Base-by-base conservation (phyloP, 2,113 vertebrate species). In the Gymnogyps californianus region DNA sequence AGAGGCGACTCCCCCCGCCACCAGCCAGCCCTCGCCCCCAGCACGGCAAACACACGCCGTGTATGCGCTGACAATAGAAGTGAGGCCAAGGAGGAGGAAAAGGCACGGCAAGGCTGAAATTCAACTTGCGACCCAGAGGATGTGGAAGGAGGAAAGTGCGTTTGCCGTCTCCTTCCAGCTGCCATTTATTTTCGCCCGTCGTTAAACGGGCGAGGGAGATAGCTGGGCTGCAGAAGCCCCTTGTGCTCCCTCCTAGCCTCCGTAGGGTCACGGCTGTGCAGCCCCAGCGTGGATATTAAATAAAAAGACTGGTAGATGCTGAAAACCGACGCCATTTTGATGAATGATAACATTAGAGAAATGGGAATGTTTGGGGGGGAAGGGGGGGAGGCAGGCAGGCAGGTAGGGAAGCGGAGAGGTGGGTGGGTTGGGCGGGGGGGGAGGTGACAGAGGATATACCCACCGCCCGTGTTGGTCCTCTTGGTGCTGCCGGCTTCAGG, bases 401-500 rank as follows among this genome's bases (percentile, higher is more conserved):
- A 72, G 95, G 96, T 93, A 96, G 94, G 88, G 94, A 88, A 85
- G 83, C 46, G 49, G 58, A 86, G 83, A 92, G 79, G 87, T 71
- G 79, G 77, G 89, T 54, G 83, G 87, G 92, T 66, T 72, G 76
- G 77, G 61, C 62, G 65, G 71, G 36, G 74, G 70, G 28, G 59
- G 40, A n/a, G 75, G 40, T 64, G 76, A 95, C 95, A 71, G 90
- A 93, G 96, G 95, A 62, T 95, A 97, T 98, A 98, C 98, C 98
- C 98, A 98, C 98, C 98, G 97, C 98, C 98, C 92, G 98, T 98
- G 97, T 98, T 98, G 97, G 98, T 98, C 97, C 98, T 98, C 98
- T 98, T 98, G 96, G 98, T 98, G 98, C 98, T 98, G 97, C 98
- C 98, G 96, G 98, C 98, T 98, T 98, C 98, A 25, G 98, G 98